A percentile compares a stretch with the other conserved stretches of the same genome.
Conservation (phyloP, 2,888 invertebrate species). For the Cephus pulcher region DNA sequence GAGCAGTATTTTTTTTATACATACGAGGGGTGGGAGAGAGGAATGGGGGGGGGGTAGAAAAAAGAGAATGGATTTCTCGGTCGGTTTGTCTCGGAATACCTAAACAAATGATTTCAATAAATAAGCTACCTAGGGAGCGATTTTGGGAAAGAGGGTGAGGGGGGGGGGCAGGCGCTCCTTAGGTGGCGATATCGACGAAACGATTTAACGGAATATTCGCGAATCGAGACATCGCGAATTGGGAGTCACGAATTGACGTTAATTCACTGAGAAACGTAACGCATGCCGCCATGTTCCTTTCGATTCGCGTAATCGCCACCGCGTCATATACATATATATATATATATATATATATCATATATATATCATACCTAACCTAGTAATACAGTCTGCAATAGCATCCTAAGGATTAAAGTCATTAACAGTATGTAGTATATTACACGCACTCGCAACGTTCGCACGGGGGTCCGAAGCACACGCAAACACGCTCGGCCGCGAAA, state of each 20-base stretch:
- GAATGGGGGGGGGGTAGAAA: conserved; percentile 27
- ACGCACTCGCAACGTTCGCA: conserved; percentile 61
- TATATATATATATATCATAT: conserved; percentile 5
- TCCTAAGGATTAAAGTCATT: conserved; percentile 58
- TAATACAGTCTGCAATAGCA: conserved; percentile 64
- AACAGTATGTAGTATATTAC: conserved; percentile 60
- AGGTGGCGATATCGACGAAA: conserved; percentile 40
- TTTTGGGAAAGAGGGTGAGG: conserved; percentile 24
- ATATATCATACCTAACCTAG: conserved; percentile 48
- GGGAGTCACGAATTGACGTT: neutral
- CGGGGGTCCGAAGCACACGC: conserved; percentile 41
- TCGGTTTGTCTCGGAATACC: conserved; percentile 42
- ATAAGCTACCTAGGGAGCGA: conserved; percentile 63
- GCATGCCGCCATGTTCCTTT: conserved; percentile 23
- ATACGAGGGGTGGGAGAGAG: neutral
- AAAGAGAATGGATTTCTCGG: conserved; percentile 21
- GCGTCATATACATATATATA: conserved; percentile 42
- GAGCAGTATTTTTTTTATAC: conserved; percentile 31
- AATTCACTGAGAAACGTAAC: conserved; percentile 17
- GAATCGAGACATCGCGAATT: neutral
- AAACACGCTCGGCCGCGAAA: conserved; percentile 35
- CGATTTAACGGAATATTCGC: neutral
- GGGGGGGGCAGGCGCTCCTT: conserved; percentile 50
- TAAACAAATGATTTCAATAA: conserved; percentile 62
- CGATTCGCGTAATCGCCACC: conserved; percentile 48